These are phyloP conservation scores for Beris chalybata DNA, from an alignment of 2,888 invertebrate genomes.

Conservation along the genomic window DNA sequence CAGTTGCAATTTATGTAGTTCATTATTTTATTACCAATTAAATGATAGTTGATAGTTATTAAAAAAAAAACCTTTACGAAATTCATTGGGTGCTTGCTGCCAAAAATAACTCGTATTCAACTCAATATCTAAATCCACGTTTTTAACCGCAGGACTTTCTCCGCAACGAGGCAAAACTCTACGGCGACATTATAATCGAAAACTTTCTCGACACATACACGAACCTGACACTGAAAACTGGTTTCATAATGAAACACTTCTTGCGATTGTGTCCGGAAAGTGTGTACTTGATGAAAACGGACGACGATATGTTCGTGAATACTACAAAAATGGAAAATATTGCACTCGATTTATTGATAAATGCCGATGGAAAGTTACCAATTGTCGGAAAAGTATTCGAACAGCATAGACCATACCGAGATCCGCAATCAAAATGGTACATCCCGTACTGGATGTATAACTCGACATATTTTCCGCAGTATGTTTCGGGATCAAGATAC, in stretches of 20 bases:
- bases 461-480: slow-evolving; percentile 63
- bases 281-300: slow-evolving; percentile 62
- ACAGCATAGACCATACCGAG: slow-evolving; percentile 62
- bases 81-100: too few relatives aligned
- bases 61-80: too few relatives aligned
- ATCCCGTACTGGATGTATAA: slow-evolving; percentile 63
- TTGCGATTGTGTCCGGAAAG: slow-evolving; percentile 59
- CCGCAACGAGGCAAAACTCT: slow-evolving; percentile 58
- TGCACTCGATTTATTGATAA: slow-evolving; percentile 57
- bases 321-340: background rate
- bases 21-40: too few relatives aligned
- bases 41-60: too few relatives aligned
- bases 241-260: slow-evolving; percentile 67
- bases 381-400: slow-evolving; percentile 62
- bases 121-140: too few relatives aligned
- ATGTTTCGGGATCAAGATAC: slow-evolving; percentile 73
- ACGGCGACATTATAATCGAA: slow-evolving; percentile 65
- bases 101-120: too few relatives aligned
- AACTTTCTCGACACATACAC: slow-evolving; percentile 66
- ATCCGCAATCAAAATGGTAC: slow-evolving; percentile 68
- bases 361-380: slow-evolving; percentile 39
- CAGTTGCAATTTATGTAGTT: too few relatives aligned
- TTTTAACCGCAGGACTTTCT: slow-evolving; percentile 9
- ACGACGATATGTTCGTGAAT: slow-evolving; percentile 66
- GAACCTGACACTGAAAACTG: slow-evolving; percentile 69